Conservation (phyloP, 2,888 invertebrate genomes). For the Itoplectis maculator region DNA sequence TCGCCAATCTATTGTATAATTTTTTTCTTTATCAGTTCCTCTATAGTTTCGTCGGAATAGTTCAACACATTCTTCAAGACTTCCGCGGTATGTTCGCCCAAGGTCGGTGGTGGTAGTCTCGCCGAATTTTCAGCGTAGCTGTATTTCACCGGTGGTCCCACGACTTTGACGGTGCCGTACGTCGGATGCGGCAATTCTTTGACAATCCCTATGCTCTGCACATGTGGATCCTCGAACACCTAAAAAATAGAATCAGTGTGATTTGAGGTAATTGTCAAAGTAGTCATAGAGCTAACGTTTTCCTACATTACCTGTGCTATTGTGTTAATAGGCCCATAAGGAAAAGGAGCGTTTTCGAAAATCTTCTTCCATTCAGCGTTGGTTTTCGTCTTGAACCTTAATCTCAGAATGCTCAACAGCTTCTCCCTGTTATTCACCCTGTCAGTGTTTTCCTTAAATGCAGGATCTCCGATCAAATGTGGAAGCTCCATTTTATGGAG, state of each 20-base stretch:
- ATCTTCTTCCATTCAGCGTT: conserved; percentile 90
- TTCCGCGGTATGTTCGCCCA: conserved; percentile 95
- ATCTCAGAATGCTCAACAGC: conserved; percentile 88
- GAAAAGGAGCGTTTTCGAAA: conserved; percentile 92
- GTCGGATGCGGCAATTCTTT: conserved; percentile 89
- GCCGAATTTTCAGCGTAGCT: conserved; percentile 90
- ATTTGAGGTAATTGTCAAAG: conserved; percentile 14
- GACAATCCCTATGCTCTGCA: conserved; percentile 90
- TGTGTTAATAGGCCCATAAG: conserved; percentile 95
- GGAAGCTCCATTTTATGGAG: conserved; percentile 88
- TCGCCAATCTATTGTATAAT: conserved; percentile 84
- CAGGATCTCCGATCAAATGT: conserved; percentile 87
- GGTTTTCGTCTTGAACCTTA: conserved; percentile 87
- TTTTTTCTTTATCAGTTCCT: conserved; percentile 84
- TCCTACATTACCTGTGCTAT: conserved; percentile 88
- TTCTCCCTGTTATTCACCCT: conserved; percentile 92
- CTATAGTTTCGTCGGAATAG: conserved; percentile 87
- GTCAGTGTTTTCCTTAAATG: conserved; percentile 90
- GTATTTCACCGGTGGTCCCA: conserved; percentile 95
- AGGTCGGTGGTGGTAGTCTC: conserved; percentile 91
- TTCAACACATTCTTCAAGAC: conserved; percentile 89
- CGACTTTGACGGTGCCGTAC: conserved; percentile 90
- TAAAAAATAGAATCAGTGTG: conserved; percentile 73
- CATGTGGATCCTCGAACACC: conserved; percentile 95
- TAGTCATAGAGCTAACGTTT: neutral